Evolutionary conservation across 2,888 invertebrate species (phyloP), one percentile per base, ranked within the genome.

Genomic region (Harpagoxenus sublaevis): DNA sequence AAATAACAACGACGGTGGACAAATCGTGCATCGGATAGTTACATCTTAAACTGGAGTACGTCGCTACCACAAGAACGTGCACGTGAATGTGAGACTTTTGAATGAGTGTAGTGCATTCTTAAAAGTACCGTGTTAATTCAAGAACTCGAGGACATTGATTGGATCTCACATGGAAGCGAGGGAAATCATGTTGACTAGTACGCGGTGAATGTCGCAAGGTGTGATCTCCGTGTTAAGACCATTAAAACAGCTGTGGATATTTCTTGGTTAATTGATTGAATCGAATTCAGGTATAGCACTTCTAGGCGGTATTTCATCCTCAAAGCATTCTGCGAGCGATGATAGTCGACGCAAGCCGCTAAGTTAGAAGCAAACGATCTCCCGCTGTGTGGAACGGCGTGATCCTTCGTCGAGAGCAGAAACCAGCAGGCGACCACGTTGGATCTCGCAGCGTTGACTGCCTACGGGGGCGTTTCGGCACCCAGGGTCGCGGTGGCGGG

Each of bases 401-500:
- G 70, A 71, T 51, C 18, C 66, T 66, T 65, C 53, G 39, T 66
- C 51, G 35, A 78, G 3, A 65, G 84, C 53, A 48, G 71, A 77
- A 73, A 31, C 48, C 57, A 84, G 85, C 89, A 89, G 90, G 88
- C 85, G 87, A 87, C 82, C 93, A 93, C 93, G 91, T 93, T 94
- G 92, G 93, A 94, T 94, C 90, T 93, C 92, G 93, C 92, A 92
- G 93, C 92, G 91, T 92, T 92, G 91, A 90, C 92, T 88, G 92
- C 90, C 91, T 93, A 90, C 92, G 93, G 92, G 93, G 92, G 91
- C 91, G 92, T 93, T 90, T 89, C 92, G 88, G 92, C 92, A 90
- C 91, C 91, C 93, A 93, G 93, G 91, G 91, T 93, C 93, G 94
- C 94, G 95, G 94, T 95, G 95, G 94, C 94, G 93, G 94, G 94